These are phyloP conservation scores for Tetrao urogallus DNA, from an alignment of 2,113 vertebrate species.

Conservation along the genomic window DNA sequence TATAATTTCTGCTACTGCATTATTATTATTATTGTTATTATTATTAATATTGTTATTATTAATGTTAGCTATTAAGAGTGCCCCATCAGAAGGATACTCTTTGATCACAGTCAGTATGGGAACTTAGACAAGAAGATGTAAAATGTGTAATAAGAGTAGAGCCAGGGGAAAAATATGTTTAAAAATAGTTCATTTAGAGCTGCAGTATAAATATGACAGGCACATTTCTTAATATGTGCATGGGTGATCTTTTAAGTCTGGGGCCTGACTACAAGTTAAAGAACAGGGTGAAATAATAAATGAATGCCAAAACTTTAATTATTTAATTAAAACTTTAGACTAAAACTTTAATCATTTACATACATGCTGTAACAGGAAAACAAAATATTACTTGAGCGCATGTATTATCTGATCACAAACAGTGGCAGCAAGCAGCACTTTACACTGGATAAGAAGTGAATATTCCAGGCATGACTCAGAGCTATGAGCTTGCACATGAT, in stretches of 20 bases:
- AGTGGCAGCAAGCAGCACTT: background rate
- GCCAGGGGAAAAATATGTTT: background rate
- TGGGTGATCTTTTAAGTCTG: background rate
- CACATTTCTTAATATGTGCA: background rate
- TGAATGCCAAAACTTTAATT: background rate
- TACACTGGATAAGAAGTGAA: background rate
- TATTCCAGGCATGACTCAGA: background rate
- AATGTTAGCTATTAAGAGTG: background rate
- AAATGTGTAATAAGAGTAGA: background rate
- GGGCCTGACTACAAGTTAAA: background rate
- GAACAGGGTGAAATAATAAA: background rate
- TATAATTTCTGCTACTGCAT: background rate
- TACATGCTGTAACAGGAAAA: background rate
- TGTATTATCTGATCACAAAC: background rate
- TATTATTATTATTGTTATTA: background rate
- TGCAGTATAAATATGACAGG: background rate
- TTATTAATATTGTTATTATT: background rate
- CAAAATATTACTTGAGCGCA: background rate
- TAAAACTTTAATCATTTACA: background rate
- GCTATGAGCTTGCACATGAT: background rate
- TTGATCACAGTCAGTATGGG: background rate
- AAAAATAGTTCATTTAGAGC: background rate
- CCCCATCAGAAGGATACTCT: background rate
- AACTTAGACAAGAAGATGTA: background rate
- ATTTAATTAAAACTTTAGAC: background rate